Conservation (phyloP, 2,888 invertebrate genomes). For the Amblyteles armatorius region DNA sequence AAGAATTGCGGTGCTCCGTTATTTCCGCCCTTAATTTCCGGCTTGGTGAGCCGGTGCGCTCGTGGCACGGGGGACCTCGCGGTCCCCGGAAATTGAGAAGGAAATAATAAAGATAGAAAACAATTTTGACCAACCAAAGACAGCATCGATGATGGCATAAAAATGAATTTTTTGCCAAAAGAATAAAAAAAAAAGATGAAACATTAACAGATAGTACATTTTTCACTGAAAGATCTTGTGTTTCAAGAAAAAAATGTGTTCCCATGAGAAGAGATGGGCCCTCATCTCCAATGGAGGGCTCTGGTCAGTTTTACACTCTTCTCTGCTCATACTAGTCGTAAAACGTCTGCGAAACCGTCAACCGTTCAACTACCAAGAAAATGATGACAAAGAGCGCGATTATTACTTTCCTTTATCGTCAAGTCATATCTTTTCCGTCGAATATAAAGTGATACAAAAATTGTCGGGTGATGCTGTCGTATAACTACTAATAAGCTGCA, state of each 20-base stretch:
- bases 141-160: not conserved
- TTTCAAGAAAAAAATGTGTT: not conserved
- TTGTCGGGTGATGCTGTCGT: constrained; percentile 24
- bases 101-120: constrained; percentile 42
- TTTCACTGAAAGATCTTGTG: not conserved
- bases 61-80: constrained; percentile 36
- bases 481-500: constrained; percentile 37
- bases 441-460: constrained; percentile 11
- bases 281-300: not conserved
- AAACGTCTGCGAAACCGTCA: constrained; percentile 19
- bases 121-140: not conserved
- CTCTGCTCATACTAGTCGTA: constrained; percentile 12
- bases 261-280: not conserved
- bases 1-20: constrained; percentile 30
- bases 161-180: not conserved
- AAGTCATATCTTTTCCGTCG: constrained; percentile 5
- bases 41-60: constrained; percentile 53
- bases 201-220: not conserved
- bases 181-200: not conserved
- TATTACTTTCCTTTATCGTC: constrained; percentile 43
- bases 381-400: constrained; percentile 38
- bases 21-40: constrained; percentile 64
- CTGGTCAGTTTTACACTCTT: not conserved
- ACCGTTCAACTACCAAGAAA: constrained; percentile 18
- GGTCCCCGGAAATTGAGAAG: constrained; percentile 63